phyloP scores from a whole-genome alignment of 1,140 invertebrate genomes.

The Cardiocondyla obscurior region DNA sequence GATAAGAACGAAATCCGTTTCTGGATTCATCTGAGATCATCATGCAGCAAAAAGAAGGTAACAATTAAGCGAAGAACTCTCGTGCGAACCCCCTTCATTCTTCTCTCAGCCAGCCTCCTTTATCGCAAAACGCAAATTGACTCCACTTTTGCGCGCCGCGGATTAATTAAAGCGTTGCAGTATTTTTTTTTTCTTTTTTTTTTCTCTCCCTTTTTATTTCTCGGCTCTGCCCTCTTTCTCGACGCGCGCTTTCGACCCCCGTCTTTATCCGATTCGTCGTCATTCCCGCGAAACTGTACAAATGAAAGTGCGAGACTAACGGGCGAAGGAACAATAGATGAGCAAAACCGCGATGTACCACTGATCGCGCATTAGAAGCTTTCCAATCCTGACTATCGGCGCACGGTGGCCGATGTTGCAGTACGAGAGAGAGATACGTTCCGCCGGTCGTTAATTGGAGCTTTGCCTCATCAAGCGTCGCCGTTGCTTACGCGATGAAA shows the following conservation, averaged over 20 bases:
- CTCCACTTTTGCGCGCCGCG: slow-evolving; percentile 19
- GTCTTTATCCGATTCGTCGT: background rate
- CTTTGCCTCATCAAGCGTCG: slow-evolving; percentile 75
- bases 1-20: slow-evolving; percentile 8
- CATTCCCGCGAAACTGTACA: background rate
- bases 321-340: background rate
- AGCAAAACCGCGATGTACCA: background rate
- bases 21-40: slow-evolving; percentile 17
- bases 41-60: slow-evolving; percentile 21
- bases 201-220: too few species aligned
- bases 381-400: background rate
- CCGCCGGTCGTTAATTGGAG: slow-evolving; percentile 73
- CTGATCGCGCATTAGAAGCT: slow-evolving; percentile 20
- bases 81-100: background rate
- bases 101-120: background rate
- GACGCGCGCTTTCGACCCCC: background rate
- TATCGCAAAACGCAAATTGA: slow-evolving; percentile 34
- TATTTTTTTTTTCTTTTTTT: too few species aligned
- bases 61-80: slow-evolving; percentile 42
- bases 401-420: background rate
- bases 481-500: slow-evolving; percentile 48
- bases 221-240: background rate
- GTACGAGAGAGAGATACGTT: slow-evolving; percentile 31
- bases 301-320: background rate
- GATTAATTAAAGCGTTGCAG: slow-evolving; percentile 55